Percentiles rank a stretch among this genome's conserved stretches.
Evolutionary conservation across 1,140 invertebrate species (phyloP).

Genomic region (Coelopa frigida): DNA sequence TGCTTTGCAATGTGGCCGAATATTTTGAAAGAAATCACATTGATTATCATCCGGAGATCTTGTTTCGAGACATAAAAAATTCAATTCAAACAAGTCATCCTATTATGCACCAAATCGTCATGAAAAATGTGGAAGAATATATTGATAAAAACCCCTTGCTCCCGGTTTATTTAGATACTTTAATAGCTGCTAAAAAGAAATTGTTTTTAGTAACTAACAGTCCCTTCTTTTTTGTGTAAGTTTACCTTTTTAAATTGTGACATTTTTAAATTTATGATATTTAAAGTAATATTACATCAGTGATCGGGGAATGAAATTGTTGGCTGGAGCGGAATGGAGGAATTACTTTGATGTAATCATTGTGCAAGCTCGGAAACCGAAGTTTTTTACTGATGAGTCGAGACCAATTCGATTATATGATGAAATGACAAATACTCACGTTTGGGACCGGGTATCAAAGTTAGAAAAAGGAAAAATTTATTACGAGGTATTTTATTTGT

Average conservation of each 20-base stretch:
- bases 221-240: slow-evolving; percentile 95
- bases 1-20: slow-evolving; percentile 88
- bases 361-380: slow-evolving; percentile 90
- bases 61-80: slow-evolving; percentile 90
- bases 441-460: slow-evolving; percentile 85
- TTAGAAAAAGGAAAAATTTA: slow-evolving; percentile 87
- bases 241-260: slow-evolving; percentile 20
- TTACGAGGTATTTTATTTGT: slow-evolving; percentile 63
- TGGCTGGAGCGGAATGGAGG: slow-evolving; percentile 85
- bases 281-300: slow-evolving; percentile 48
- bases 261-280: neutral
- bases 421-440: slow-evolving; percentile 66
- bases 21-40: slow-evolving; percentile 86
- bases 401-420: slow-evolving; percentile 87
- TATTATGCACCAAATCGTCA: slow-evolving; percentile 82
- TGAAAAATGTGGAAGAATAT: slow-evolving; percentile 70
- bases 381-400: slow-evolving; percentile 88
- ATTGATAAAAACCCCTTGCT: slow-evolving; percentile 72
- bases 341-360: slow-evolving; percentile 92
- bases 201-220: slow-evolving; percentile 95
- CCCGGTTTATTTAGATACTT: slow-evolving; percentile 65
- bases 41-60: slow-evolving; percentile 90
- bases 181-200: slow-evolving; percentile 73
- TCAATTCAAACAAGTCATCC: slow-evolving; percentile 85
- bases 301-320: slow-evolving; percentile 82